These are phyloP conservation scores for Taxidea taxus DNA, from an alignment of 2,113 vertebrate species.

Conservation along the genomic window DNA sequence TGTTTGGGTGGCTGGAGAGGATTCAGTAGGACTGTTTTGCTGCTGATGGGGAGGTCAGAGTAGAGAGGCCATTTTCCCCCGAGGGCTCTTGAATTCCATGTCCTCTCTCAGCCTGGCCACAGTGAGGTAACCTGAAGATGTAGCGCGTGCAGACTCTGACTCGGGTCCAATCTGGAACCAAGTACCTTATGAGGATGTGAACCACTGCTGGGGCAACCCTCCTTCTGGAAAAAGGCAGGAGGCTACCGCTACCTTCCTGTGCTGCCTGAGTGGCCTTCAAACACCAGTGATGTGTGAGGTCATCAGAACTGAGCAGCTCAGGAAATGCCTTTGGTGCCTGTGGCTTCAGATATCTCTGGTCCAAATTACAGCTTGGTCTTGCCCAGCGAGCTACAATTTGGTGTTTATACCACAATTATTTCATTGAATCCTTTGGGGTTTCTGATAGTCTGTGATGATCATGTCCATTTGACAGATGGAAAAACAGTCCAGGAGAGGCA, in stretches of 20 bases:
- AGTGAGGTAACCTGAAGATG: background rate
- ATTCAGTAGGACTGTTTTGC: background rate
- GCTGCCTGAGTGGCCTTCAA: conserved; percentile 15
- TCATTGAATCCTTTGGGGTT: background rate
- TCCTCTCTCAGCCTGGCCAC: background rate
- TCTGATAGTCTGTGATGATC: background rate
- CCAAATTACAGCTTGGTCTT: background rate
- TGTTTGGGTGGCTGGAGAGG: background rate
- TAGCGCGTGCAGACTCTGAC: background rate
- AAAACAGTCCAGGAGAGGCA: background rate
- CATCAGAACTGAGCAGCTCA: background rate
- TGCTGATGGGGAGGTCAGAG: background rate
- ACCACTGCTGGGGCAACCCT: background rate
- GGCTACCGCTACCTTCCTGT: background rate
- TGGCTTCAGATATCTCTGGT: background rate
- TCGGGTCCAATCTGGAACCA: background rate
- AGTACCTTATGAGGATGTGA: background rate
- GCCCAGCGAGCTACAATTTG: background rate
- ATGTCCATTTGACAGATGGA: background rate
- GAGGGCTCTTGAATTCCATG: background rate
- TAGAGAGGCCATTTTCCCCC: background rate
- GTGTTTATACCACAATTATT: background rate
- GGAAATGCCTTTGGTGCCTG: conserved; percentile 29
- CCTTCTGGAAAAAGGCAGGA: background rate
- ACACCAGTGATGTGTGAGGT: background rate